phyloP scores from a whole-genome alignment of 2,888 invertebrate species.

The Acanthoscelides obtectus region DNA sequence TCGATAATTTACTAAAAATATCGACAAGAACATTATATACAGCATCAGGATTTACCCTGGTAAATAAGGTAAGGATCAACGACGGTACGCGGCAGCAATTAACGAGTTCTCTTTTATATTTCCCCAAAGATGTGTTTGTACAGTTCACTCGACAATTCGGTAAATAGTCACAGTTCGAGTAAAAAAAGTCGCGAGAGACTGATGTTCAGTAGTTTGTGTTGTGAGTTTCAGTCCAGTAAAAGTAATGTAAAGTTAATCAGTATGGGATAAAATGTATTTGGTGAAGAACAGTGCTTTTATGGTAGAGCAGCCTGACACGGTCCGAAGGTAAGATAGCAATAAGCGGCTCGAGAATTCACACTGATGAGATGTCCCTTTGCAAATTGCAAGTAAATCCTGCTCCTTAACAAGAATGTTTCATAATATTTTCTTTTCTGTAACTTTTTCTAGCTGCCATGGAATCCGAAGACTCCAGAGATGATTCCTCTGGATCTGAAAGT shows the following conservation, averaged over 20 bases:
- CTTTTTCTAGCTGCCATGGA: conserved; percentile 48
- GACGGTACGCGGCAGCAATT: background rate
- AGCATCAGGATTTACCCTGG: conserved; percentile 8
- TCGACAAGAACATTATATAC: conserved; percentile 2
- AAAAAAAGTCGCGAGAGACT: conserved; percentile 40
- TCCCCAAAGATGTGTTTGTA: background rate
- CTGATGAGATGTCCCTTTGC: conserved; percentile 4
- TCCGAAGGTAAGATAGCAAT: conserved; percentile 47
- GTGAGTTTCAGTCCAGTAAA: conserved; percentile 38
- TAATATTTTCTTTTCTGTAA: conserved; percentile 11
- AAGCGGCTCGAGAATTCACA: conserved; percentile 40
- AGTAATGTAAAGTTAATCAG: conserved; percentile 25
- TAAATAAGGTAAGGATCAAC: conserved; percentile 16
- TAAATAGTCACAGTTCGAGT: background rate
- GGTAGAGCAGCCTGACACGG: conserved; percentile 43
- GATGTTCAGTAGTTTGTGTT: conserved; percentile 45
- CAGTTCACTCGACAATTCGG: background rate
- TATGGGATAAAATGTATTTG: conserved; percentile 32
- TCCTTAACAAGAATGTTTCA: background rate
- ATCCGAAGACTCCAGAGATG: conserved; percentile 59
- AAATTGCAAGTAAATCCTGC: background rate
- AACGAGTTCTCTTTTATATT: background rate
- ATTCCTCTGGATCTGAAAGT: conserved; percentile 41
- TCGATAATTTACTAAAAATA: conserved; percentile 1
- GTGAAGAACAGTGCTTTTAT: conserved; percentile 47